These are phyloP conservation scores for Anguilla megastoma DNA, from an alignment of 2,797 vertebrate species.

Conservation along the genomic window DNA sequence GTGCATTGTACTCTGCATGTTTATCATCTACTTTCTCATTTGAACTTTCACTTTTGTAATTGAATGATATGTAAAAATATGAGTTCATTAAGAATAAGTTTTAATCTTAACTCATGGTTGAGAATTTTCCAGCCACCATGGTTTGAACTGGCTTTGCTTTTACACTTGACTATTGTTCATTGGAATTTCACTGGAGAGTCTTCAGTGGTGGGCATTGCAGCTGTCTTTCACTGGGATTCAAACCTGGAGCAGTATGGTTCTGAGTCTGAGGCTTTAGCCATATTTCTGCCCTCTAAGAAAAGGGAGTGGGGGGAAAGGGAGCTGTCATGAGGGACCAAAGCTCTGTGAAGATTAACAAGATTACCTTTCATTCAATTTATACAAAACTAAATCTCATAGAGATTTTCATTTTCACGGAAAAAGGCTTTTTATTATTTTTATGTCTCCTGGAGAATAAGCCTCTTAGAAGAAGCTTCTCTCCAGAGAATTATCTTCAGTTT, in stretches of 20 bases:
- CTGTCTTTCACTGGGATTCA: neutral
- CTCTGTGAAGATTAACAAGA: conserved; percentile 16
- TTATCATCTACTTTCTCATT: neutral
- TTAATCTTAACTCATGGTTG: neutral
- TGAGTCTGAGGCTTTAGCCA: neutral
- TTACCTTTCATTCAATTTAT: conserved; percentile 7
- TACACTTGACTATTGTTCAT: neutral
- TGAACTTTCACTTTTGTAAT: neutral
- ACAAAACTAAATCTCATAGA: neutral
- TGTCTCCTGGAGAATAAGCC: conserved; percentile 16
- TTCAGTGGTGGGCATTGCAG: neutral
- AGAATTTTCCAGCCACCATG: neutral
- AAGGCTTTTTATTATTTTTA: conserved; percentile 4
- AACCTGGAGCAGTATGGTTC: neutral
- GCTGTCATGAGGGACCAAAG: neutral
- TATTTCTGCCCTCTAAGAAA: neutral
- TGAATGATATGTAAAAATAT: neutral
- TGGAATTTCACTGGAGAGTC: neutral
- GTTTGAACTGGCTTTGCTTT: neutral
- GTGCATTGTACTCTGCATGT: neutral
- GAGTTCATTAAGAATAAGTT: neutral
- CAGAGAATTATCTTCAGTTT: neutral
- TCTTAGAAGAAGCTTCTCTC: conserved; percentile 13
- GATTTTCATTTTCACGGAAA: conserved; percentile 10
- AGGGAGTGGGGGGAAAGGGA: neutral